Evolutionary conservation across 2,888 invertebrate genomes (phyloP).

Genomic region (Drosophila mercatorum): DNA sequence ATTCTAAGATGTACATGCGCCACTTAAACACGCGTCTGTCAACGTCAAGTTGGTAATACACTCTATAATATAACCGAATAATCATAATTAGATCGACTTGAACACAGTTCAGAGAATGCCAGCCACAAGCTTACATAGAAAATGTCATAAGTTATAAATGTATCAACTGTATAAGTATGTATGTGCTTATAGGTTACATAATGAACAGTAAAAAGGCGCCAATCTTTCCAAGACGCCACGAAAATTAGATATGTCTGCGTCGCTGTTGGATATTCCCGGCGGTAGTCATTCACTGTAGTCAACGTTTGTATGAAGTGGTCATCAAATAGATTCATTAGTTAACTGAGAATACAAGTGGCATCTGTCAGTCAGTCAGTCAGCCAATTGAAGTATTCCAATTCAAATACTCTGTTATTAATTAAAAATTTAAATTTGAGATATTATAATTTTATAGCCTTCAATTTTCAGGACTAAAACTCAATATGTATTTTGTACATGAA

Average conservation of each 20-base stretch:
- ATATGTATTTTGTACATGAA: no score
- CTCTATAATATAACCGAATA: conserved; percentile 53
- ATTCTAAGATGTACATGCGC: background rate
- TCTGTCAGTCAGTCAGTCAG: background rate
- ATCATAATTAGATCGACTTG: conserved; percentile 71
- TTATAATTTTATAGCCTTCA: no score
- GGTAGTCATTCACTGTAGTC: conserved; percentile 33
- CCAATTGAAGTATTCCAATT: background rate
- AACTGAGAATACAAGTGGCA: conserved; percentile 12
- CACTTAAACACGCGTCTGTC: conserved; percentile 29
- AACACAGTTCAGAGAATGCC: conserved; percentile 42
- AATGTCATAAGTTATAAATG: conserved; percentile 2
- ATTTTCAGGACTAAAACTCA: no score
- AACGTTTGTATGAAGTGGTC: conserved; percentile 40
- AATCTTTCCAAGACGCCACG: conserved; percentile 63
- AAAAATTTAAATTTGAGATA: background rate
- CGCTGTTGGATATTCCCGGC: conserved; percentile 31
- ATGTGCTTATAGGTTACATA: conserved; percentile 22
- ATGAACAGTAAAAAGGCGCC: conserved; percentile 60
- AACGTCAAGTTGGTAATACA: conserved; percentile 1
- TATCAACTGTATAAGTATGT: conserved; percentile 19
- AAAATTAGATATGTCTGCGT: conserved; percentile 55
- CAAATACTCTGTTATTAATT: background rate
- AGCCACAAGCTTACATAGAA: conserved; percentile 4
- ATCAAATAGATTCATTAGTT: conserved; percentile 53